phyloP scores from a whole-genome alignment of 1,140 invertebrate species.

The Lordiphosa stackelbergi region DNA sequence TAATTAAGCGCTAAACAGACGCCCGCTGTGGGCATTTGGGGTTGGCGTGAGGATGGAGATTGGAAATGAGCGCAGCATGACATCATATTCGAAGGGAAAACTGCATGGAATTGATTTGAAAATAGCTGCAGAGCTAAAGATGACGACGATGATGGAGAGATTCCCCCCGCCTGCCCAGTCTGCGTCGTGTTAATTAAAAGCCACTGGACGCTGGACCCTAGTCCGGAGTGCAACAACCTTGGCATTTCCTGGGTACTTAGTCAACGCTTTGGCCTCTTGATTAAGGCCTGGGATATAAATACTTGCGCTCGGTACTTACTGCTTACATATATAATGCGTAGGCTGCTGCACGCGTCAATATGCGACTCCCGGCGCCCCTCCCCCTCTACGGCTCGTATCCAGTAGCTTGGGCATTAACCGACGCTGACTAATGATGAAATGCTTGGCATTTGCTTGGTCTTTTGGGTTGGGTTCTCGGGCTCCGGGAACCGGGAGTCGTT shows the following conservation, averaged over 20 bases:
- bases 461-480: constrained; percentile 19
- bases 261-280: constrained; percentile 62
- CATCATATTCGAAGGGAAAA: constrained; percentile 64
- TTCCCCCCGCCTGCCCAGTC: constrained; percentile 43
- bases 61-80: constrained; percentile 49
- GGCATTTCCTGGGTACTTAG: constrained; percentile 73
- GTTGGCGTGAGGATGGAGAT: neutral
- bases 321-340: constrained; percentile 46
- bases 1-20: constrained; percentile 73
- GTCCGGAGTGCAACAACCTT: constrained; percentile 64
- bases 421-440: constrained; percentile 74
- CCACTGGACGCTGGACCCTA: constrained; percentile 59
- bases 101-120: constrained; percentile 72
- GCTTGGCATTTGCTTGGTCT: constrained; percentile 57
- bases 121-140: constrained; percentile 51
- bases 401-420: constrained; percentile 61
- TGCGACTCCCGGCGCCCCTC: constrained; percentile 30
- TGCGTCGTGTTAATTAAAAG: constrained; percentile 69
- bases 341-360: constrained; percentile 49
- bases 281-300: constrained; percentile 35
- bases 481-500: constrained; percentile 31
- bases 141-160: constrained; percentile 26
- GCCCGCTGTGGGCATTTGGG: constrained; percentile 59
- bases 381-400: constrained; percentile 18
- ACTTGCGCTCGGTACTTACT: constrained; percentile 8